These are phyloP conservation scores for Drosophila sordidula DNA, from an alignment of 2,888 invertebrate genomes.

Conservation along the genomic window DNA sequence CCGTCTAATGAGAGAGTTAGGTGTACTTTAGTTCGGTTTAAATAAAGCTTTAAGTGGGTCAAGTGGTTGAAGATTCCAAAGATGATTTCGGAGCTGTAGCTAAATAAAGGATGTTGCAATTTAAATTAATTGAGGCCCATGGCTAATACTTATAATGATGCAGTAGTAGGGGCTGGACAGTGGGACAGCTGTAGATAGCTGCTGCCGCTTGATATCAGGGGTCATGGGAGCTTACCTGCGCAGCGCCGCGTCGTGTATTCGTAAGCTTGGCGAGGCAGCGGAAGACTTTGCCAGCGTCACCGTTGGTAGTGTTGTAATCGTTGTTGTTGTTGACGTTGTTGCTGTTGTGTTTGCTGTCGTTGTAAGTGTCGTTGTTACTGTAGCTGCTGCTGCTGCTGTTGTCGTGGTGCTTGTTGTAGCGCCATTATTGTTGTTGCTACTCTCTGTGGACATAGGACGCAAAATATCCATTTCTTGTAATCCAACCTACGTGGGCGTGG, in stretches of 20 bases:
- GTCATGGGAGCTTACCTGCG: conserved; percentile 54
- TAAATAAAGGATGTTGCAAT: not conserved
- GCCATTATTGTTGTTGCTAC: conserved; percentile 60
- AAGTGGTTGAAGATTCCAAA: too few species aligned
- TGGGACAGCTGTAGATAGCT: not conserved
- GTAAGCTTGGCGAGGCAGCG: conserved; percentile 58
- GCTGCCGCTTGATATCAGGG: conserved; percentile 1
- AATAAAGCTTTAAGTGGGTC: too few species aligned
- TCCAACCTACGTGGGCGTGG: not conserved
- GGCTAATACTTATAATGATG: not conserved
- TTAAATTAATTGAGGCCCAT: not conserved
- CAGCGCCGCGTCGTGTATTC: conserved; percentile 62
- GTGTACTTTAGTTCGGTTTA: too few species aligned
- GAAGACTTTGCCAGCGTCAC: conserved; percentile 48
- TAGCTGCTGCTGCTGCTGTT: conserved; percentile 20
- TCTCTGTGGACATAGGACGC: conserved; percentile 31
- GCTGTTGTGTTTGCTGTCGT: conserved; percentile 31
- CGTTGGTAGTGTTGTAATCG: conserved; percentile 51
- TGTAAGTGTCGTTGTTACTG: conserved; percentile 16
- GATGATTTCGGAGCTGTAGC: too few species aligned
- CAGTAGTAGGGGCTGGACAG: not conserved
- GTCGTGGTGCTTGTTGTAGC: conserved; percentile 23
- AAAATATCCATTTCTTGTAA: conserved; percentile 1
- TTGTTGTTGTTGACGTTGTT: conserved; percentile 28
- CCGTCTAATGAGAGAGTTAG: too few species aligned